Conservation (phyloP, 1,140 invertebrate species). For the Diabrotica virgifera region DNA sequence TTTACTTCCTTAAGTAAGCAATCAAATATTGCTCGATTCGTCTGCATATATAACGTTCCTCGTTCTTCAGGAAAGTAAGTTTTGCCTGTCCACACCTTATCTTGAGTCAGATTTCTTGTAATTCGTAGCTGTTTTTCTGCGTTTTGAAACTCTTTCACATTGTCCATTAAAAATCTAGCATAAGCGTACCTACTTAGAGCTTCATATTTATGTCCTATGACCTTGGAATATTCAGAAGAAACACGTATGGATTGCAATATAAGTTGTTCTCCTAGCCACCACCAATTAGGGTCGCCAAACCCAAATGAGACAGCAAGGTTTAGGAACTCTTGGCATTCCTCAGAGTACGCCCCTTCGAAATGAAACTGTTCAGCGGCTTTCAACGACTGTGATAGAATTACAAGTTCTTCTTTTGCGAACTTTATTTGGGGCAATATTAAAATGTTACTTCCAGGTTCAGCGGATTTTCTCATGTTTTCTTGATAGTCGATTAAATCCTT, state of each 20-base stretch:
- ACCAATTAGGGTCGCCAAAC: slow-evolving; percentile 52
- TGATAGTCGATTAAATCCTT: slow-evolving; percentile 55
- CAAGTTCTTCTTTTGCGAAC: slow-evolving; percentile 47
- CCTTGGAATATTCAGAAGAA: slow-evolving; percentile 46
- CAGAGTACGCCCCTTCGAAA: slow-evolving; percentile 20
- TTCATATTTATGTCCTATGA: slow-evolving; percentile 48
- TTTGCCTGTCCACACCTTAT: slow-evolving; percentile 45
- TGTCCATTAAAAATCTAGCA: slow-evolving; percentile 54
- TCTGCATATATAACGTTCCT: slow-evolving; percentile 50
- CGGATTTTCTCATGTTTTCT: slow-evolving; percentile 47
- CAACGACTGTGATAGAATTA: slow-evolving; percentile 48
- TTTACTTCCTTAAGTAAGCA: slow-evolving; percentile 50
- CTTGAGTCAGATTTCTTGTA: slow-evolving; percentile 38
- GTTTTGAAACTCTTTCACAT: slow-evolving; percentile 43
- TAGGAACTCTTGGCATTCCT: slow-evolving; percentile 50
- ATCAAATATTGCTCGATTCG: slow-evolving; percentile 50
- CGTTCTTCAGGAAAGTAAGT: slow-evolving; percentile 22
- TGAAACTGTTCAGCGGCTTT: slow-evolving; percentile 49
- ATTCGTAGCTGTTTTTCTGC: slow-evolving; percentile 41
- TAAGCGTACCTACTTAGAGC: slow-evolving; percentile 54
- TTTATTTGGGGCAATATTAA: slow-evolving; percentile 45
- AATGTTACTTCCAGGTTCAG: slow-evolving; percentile 50
- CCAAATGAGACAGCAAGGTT: slow-evolving; percentile 51
- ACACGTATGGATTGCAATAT: slow-evolving; percentile 50
- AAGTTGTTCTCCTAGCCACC: slow-evolving; percentile 56